phyloP scores from a whole-genome alignment of 2,888 invertebrate species.

The Cheilosia soror region DNA sequence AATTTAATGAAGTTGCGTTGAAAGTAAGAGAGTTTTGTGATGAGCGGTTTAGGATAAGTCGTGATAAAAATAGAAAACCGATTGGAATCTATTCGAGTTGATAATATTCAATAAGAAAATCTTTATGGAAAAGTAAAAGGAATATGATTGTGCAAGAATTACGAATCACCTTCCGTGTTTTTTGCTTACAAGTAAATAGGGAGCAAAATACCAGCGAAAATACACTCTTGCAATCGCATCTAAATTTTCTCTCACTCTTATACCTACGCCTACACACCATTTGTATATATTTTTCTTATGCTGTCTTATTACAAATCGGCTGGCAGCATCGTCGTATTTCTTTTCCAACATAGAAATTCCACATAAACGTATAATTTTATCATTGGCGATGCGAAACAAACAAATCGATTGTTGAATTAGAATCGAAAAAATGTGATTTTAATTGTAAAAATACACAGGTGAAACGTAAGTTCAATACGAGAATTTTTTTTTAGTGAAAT shows the following conservation, averaged over 20 bases:
- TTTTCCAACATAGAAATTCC: conserved; percentile 22
- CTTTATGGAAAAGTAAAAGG: conserved; percentile 53
- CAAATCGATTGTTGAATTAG: conserved; percentile 51
- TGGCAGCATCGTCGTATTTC: conserved; percentile 42
- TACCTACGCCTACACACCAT: conserved; percentile 64
- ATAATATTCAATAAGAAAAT: conserved; percentile 27
- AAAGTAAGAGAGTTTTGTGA: conserved; percentile 56
- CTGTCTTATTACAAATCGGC: conserved; percentile 56
- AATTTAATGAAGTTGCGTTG: conserved; percentile 60
- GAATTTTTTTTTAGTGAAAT: conserved; percentile 28
- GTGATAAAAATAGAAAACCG: conserved; percentile 46
- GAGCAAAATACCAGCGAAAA: conserved; percentile 49
- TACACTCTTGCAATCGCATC: conserved; percentile 56
- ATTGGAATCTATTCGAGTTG: conserved; percentile 40
- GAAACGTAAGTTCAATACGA: conserved; percentile 55
- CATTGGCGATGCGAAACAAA: conserved; percentile 24
- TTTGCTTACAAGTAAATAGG: conserved; percentile 48
- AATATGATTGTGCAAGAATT: conserved; percentile 67
- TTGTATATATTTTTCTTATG: conserved; percentile 60
- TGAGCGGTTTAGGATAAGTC: conserved; percentile 55
- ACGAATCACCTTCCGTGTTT: conserved; percentile 65
- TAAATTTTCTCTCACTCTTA: conserved; percentile 44
- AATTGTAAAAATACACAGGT: conserved; percentile 35
- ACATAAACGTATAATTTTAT: conserved; percentile 27
- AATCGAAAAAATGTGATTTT: conserved; percentile 46